Conservation (phyloP, 1,140 invertebrate genomes). For the Leptonema lineaticorne region DNA sequence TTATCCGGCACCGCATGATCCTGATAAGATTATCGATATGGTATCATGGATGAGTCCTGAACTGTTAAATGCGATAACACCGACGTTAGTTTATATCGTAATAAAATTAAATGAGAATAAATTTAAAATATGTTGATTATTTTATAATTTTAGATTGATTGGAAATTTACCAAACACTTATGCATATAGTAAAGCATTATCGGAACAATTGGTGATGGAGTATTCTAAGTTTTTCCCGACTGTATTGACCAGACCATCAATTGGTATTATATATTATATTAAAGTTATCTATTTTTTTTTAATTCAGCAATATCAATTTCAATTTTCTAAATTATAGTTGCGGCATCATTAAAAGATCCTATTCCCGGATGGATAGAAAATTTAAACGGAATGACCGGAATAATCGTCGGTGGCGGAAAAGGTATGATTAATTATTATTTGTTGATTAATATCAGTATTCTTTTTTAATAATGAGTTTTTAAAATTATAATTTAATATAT, state of each 20-base stretch:
- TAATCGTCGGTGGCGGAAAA: slow-evolving; percentile 76
- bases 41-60: slow-evolving; percentile 77
- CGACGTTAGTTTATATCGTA: slow-evolving; percentile 57
- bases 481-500: not conserved
- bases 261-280: slow-evolving; percentile 62
- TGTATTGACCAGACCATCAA: slow-evolving; percentile 75
- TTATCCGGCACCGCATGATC: slow-evolving; percentile 69
- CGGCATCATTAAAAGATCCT: slow-evolving; percentile 69
- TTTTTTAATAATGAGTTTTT: not conserved
- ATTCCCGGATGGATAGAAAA: slow-evolving; percentile 92
- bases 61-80: slow-evolving; percentile 70
- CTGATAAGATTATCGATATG: slow-evolving; percentile 72
- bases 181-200: slow-evolving; percentile 74
- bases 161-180: slow-evolving; percentile 76
- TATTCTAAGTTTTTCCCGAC: slow-evolving; percentile 63
- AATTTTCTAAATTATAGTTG: slow-evolving; percentile 55
- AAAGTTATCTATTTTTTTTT: not conserved
- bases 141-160: slow-evolving; percentile 63
- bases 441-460: not conserved
- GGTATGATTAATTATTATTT: slow-evolving; percentile 59
- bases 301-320: slow-evolving; percentile 43
- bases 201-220: slow-evolving; percentile 68
- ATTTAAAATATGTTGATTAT: not conserved
- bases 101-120: not conserved
- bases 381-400: slow-evolving; percentile 86